These are phyloP conservation scores for Oenanthe melanoleuca DNA, from an alignment of 2,113 vertebrate genomes.

Conservation along the genomic window DNA sequence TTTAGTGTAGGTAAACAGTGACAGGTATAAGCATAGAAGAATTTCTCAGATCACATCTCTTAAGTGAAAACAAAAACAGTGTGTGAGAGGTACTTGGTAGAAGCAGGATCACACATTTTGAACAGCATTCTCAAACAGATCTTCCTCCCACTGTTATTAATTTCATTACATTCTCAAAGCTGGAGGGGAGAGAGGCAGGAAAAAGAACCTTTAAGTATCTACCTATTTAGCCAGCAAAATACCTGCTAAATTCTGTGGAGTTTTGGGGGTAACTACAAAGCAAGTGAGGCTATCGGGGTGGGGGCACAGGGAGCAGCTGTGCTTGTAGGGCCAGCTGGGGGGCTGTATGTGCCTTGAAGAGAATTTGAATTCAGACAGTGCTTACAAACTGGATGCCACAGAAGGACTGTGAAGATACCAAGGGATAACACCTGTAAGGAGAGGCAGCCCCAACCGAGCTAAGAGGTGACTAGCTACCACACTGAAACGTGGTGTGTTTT, in stretches of 20 bases:
- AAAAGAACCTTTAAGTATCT: not conserved
- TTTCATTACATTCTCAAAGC: not conserved
- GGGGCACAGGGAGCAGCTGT: not conserved
- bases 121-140: not conserved
- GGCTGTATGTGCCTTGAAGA: not conserved
- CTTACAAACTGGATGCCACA: not conserved
- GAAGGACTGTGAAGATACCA: not conserved
- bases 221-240: not conserved
- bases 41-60: not conserved
- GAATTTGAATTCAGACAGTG: not conserved
- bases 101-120: not conserved
- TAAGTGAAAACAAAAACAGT: not conserved
- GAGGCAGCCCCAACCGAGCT: rapidly evolving
- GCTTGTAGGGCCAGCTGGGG: not conserved
- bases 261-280: not conserved
- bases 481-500: not conserved
- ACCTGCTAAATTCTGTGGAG: not conserved
- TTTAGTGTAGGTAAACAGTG: not conserved
- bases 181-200: too few relatives aligned
- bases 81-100: not conserved
- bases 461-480: not conserved
- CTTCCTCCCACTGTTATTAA: not conserved
- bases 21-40: not conserved
- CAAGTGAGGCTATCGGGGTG: not conserved
- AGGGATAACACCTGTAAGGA: not conserved